Evolutionary conservation across 2,888 invertebrate genomes (phyloP).

Genomic region (Norana najaformis): DNA sequence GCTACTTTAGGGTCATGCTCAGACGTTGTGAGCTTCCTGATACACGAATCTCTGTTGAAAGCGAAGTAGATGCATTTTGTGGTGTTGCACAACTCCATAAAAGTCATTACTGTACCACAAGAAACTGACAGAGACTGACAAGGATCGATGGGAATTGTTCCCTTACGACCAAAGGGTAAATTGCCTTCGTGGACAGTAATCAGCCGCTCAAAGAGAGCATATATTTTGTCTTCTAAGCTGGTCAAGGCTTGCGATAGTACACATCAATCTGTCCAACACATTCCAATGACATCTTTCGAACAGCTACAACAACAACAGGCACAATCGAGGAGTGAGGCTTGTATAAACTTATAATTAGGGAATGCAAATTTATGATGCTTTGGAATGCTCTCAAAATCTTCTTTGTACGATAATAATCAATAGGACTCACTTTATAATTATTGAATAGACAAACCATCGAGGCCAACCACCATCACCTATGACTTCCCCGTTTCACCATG

Average conservation of each 20-base stretch:
- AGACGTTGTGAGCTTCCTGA: background rate
- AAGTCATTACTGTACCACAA: background rate
- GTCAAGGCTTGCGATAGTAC: background rate
- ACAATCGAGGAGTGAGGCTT: too few relatives aligned
- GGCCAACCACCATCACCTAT: too few relatives aligned
- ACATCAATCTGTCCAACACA: background rate
- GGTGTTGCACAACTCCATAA: background rate
- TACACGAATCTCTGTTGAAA: background rate
- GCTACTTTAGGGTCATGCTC: background rate
- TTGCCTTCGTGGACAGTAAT: background rate
- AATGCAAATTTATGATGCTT: too few relatives aligned
- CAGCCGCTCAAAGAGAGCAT: background rate
- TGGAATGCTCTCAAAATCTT: too few relatives aligned
- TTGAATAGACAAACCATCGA: too few relatives aligned
- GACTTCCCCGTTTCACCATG: too few relatives aligned
- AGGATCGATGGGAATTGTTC: background rate
- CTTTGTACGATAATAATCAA: too few relatives aligned
- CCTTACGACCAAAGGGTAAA: background rate
- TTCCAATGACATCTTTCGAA: background rate
- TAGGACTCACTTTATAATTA: too few relatives aligned
- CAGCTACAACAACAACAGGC: background rate
- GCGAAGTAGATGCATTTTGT: background rate
- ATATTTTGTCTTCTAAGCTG: background rate
- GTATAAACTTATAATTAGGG: too few relatives aligned
- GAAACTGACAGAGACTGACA: background rate